Conservation (phyloP, 2,797 vertebrate genomes). For the Lithobates sylvaticus region DNA sequence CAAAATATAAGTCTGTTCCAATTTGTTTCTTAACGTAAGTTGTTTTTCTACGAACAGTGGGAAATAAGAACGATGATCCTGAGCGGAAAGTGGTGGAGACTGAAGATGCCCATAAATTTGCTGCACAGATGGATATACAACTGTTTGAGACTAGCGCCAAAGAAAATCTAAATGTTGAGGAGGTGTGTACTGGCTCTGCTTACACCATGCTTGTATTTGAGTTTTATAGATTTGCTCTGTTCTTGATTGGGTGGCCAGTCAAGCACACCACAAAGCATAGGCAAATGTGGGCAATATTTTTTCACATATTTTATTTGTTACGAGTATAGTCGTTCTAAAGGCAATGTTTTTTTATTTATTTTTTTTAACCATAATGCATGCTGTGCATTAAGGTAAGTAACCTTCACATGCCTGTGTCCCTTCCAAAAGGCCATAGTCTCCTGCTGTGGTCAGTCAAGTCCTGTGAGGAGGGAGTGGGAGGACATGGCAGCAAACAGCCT, state of each 20-base stretch:
- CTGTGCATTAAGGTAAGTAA: no score
- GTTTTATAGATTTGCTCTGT: not conserved
- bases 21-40: not conserved
- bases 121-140: conserved; percentile 98
- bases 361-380: no score
- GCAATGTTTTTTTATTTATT: no score
- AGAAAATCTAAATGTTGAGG: conserved; percentile 97
- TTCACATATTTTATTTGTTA: no score
- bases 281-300: no score
- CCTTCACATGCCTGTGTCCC: no score
- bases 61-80: conserved; percentile 98
- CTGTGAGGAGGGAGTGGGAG: no score
- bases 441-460: no score
- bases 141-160: conserved; percentile 98
- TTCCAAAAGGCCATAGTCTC: no score
- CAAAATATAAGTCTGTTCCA: not conserved
- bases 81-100: conserved; percentile 98
- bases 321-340: no score
- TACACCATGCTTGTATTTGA: not conserved
- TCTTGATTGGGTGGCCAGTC: not conserved
- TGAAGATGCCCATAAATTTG: conserved; percentile 96
- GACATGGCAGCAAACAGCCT: no score
- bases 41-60: conserved; percentile 79
- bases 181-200: conserved; percentile 77
- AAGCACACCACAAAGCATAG: no score